Conservation (phyloP, 2,113 vertebrate genomes). For the Psephotus haematonotus region DNA sequence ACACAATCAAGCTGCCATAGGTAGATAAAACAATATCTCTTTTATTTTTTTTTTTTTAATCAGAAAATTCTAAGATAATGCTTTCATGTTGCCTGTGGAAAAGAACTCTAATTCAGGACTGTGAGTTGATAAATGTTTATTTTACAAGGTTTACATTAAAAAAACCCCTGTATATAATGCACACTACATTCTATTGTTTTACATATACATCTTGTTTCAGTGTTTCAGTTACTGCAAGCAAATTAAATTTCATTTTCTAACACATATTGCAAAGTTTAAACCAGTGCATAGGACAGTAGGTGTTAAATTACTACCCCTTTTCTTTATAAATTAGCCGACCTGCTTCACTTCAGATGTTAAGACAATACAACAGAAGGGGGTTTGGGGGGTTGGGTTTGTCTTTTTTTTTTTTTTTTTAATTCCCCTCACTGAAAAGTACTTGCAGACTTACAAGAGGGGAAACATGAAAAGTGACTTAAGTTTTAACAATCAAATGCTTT, state of each 20-base stretch:
- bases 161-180: not conserved
- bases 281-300: not conserved
- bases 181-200: not conserved
- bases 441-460: not conserved
- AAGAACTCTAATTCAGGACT: not conserved
- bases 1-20: not conserved
- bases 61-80: not conserved
- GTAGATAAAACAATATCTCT: not conserved
- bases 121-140: not conserved
- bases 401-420: no score
- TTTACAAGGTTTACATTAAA: not conserved
- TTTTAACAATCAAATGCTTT: not conserved
- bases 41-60: accelerated
- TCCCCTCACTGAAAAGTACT: not conserved
- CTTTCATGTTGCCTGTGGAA: not conserved
- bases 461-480: not conserved
- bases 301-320: not conserved
- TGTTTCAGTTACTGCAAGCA: not conserved
- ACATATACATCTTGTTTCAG: not conserved
- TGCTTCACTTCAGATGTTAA: not conserved
- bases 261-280: not conserved
- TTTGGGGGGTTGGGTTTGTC: not conserved
- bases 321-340: not conserved
- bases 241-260: not conserved
- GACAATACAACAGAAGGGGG: not conserved